These are phyloP conservation scores for Ferdinandea cuprea DNA, from an alignment of 2,888 invertebrate species.

Conservation along the genomic window DNA sequence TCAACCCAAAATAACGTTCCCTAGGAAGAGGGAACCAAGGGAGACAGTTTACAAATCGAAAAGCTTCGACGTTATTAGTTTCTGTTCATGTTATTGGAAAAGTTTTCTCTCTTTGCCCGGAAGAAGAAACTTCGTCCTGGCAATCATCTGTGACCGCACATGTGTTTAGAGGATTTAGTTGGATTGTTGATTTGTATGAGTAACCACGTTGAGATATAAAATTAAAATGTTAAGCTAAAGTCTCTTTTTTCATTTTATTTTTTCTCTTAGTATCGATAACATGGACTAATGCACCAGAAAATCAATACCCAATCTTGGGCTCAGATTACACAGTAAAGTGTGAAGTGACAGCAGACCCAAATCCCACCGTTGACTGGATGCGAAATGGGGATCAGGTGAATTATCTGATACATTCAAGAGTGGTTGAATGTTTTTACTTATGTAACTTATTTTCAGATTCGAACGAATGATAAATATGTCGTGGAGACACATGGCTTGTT, in stretches of 20 bases:
- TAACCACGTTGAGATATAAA: constrained; percentile 31
- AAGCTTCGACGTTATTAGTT: constrained; percentile 68
- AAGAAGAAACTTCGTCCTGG: constrained; percentile 34
- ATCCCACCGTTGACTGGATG: constrained; percentile 93
- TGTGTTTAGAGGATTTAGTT: constrained; percentile 23
- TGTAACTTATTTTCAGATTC: constrained; percentile 83
- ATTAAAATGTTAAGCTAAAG: constrained; percentile 21
- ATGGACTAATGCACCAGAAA: constrained; percentile 92
- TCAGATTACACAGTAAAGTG: constrained; percentile 91
- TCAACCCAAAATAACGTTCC: neutral
- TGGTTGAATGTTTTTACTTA: neutral
- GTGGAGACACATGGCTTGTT: constrained; percentile 89
- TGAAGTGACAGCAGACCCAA: constrained; percentile 92
- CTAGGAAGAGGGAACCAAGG: neutral
- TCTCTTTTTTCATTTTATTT: constrained; percentile 2
- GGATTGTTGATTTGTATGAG: constrained; percentile 4
- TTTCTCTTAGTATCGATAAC: constrained; percentile 89
- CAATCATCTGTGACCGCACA: constrained; percentile 39
- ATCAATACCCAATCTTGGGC: constrained; percentile 91
- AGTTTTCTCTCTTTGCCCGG: constrained; percentile 38
- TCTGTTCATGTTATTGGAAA: constrained; percentile 68
- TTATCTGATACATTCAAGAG: neutral
- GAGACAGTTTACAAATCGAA: constrained; percentile 58
- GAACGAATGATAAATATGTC: constrained; percentile 88
- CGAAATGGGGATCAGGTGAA: constrained; percentile 89